phyloP scores from a whole-genome alignment of 2,888 invertebrate genomes.

The Clunio marinus region DNA sequence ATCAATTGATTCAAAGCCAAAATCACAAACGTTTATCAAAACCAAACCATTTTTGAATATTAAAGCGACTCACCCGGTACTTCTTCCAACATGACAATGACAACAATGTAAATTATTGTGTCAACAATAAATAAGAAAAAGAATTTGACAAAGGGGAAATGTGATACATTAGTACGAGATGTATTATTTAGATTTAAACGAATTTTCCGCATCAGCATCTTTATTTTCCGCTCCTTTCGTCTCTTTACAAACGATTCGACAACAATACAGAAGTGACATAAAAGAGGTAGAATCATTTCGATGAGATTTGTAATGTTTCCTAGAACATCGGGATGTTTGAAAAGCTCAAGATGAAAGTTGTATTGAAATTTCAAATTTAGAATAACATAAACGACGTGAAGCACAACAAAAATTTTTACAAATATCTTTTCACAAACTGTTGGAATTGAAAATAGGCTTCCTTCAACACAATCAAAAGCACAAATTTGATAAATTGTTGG shows the following conservation, averaged over 20 bases:
- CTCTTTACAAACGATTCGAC: background rate
- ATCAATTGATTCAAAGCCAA: background rate
- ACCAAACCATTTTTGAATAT: too few relatives aligned
- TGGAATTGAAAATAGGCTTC: background rate
- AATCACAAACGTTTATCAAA: background rate
- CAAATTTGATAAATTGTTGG: background rate
- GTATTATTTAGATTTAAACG: background rate
- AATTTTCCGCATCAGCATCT: background rate
- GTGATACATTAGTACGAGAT: background rate
- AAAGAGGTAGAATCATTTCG: background rate
- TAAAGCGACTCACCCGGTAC: background rate
- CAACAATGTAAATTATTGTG: background rate
- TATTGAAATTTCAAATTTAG: background rate
- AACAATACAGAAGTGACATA: background rate
- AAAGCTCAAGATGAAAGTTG: background rate
- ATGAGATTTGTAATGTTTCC: background rate
- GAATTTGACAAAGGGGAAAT: background rate
- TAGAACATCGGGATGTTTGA: background rate
- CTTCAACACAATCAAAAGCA: background rate
- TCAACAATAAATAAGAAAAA: slow-evolving; percentile 4
- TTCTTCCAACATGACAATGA: background rate
- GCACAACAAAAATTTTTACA: background rate
- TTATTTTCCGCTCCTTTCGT: background rate
- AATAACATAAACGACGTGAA: background rate
- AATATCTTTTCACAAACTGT: background rate